These are phyloP conservation scores for Melikaiella ostensackeni DNA, from an alignment of 2,888 invertebrate species.

Conservation along the genomic window DNA sequence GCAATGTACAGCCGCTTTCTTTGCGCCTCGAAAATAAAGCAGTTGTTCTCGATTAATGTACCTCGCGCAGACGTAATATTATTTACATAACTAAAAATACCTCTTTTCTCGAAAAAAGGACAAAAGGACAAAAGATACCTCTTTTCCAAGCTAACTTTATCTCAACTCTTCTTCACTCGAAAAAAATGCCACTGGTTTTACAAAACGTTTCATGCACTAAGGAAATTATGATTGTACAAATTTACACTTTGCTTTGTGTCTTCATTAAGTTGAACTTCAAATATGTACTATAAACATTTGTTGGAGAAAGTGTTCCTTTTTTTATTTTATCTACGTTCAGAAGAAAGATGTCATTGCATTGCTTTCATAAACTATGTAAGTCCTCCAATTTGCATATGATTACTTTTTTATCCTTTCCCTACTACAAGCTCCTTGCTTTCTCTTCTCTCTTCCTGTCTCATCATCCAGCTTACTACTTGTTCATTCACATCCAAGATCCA, in stretches of 20 bases:
- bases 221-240: background rate
- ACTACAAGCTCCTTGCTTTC: too few species aligned
- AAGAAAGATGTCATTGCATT: too few species aligned
- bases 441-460: too few species aligned
- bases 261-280: background rate
- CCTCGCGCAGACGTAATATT: constrained; percentile 29
- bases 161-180: background rate
- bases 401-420: too few species aligned
- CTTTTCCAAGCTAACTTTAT: constrained; percentile 21
- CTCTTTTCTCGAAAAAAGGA: constrained; percentile 4
- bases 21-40: constrained; percentile 28
- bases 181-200: constrained; percentile 4
- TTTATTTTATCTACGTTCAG: too few species aligned
- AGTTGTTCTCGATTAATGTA: constrained; percentile 31
- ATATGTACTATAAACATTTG: too few species aligned
- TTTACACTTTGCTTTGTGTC: background rate
- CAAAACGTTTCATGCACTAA: background rate
- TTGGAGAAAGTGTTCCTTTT: too few species aligned
- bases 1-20: constrained; percentile 28
- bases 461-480: too few species aligned
- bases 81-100: constrained; percentile 29
- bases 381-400: too few species aligned
- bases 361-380: too few species aligned
- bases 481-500: too few species aligned
- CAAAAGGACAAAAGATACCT: constrained; percentile 9